Conservation (phyloP, 2,888 invertebrate genomes). For the Neria commutata region DNA sequence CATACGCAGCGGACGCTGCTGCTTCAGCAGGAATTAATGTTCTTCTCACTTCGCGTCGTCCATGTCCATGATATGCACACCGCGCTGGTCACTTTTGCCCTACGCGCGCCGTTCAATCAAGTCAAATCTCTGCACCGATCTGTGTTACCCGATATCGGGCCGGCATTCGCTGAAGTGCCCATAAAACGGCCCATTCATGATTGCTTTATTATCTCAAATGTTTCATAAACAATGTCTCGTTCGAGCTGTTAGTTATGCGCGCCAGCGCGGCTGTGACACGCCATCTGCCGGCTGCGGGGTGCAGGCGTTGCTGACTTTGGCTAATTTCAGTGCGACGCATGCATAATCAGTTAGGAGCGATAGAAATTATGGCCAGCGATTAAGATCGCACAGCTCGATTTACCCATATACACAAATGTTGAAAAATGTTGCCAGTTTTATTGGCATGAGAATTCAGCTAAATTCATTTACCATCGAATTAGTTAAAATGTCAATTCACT, state of each 20-base stretch:
- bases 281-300: slow-evolving; percentile 6
- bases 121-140: slow-evolving; percentile 15
- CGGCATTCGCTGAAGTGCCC: slow-evolving; percentile 32
- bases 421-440: slow-evolving; percentile 29
- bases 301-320: background rate
- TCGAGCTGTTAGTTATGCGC: slow-evolving; percentile 35
- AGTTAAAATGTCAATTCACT: too few relatives aligned
- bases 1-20: background rate
- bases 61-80: background rate
- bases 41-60: slow-evolving; percentile 42
- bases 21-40: slow-evolving; percentile 42
- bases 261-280: slow-evolving; percentile 39
- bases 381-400: too few relatives aligned
- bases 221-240: slow-evolving; percentile 48
- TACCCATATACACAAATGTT: too few relatives aligned
- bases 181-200: slow-evolving; percentile 45
- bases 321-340: too few relatives aligned
- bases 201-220: slow-evolving; percentile 51
- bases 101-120: background rate
- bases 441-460: slow-evolving; percentile 37
- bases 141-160: background rate
- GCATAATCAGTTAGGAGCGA: too few relatives aligned
- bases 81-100: background rate
- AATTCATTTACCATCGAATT: slow-evolving; percentile 44
- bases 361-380: too few relatives aligned